A percentile compares a stretch with the other conserved stretches of the same genome.
Conservation (phyloP, 1,140 invertebrate species). For the Drosophila setifemur region DNA sequence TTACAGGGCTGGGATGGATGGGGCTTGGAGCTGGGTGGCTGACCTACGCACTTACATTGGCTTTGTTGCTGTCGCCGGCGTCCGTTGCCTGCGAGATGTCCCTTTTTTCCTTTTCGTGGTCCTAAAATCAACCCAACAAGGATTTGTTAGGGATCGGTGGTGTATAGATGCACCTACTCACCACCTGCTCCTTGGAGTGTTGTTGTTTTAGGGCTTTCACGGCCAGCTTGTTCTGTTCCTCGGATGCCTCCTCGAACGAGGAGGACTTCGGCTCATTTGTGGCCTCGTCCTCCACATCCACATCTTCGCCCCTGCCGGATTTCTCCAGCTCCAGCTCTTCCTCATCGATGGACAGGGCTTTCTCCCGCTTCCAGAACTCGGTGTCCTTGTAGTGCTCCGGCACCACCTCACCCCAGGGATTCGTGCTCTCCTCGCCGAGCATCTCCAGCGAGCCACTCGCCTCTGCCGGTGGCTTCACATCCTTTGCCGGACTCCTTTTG, state of each 20-base stretch:
- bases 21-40: not conserved
- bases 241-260: slow-evolving; percentile 73
- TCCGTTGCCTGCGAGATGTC: slow-evolving; percentile 29
- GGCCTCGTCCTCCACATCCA: slow-evolving; percentile 23
- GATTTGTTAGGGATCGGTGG: not conserved
- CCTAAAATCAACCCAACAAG: not conserved
- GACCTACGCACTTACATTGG: slow-evolving; percentile 65
- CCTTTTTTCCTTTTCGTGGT: slow-evolving; percentile 41
- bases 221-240: slow-evolving; percentile 68
- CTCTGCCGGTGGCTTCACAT: slow-evolving; percentile 33
- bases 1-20: not conserved
- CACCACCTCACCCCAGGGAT: slow-evolving; percentile 76
- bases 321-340: slow-evolving; percentile 63
- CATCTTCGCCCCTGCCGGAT: slow-evolving; percentile 38
- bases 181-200: slow-evolving; percentile 57
- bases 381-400: slow-evolving; percentile 80
- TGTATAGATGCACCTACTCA: slow-evolving; percentile 32
- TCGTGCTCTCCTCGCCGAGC: slow-evolving; percentile 70
- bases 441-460: slow-evolving; percentile 57
- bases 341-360: slow-evolving; percentile 76
- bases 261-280: slow-evolving; percentile 58
- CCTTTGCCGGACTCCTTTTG: slow-evolving; percentile 75
- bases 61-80: slow-evolving; percentile 54
- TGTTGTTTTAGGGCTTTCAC: slow-evolving; percentile 40
- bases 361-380: slow-evolving; percentile 81